phyloP scores from a whole-genome alignment of 1,140 invertebrate genomes.

The Tetramorium alpestre region DNA sequence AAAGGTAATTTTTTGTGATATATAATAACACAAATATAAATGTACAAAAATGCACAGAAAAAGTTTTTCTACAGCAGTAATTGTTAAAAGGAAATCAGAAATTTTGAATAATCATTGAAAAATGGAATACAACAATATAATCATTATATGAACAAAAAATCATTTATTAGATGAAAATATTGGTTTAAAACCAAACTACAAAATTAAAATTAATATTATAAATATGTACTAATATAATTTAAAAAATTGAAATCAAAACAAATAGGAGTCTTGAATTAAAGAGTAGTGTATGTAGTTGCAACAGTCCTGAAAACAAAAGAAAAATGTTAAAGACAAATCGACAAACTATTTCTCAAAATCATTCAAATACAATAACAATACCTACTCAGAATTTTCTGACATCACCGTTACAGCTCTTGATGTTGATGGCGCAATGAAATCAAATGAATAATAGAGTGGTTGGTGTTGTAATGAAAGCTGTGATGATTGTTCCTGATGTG shows the following conservation, averaged over 20 bases:
- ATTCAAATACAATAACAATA: neutral
- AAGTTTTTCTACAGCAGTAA: neutral
- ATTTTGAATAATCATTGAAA: too few relatives aligned
- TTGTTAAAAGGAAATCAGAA: neutral
- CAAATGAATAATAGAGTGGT: too few relatives aligned
- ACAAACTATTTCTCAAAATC: slow-evolving; percentile 2
- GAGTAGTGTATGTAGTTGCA: neutral
- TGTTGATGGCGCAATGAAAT: neutral
- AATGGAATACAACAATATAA: too few relatives aligned
- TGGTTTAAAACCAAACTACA: too few relatives aligned
- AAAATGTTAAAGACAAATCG: slow-evolving; percentile 1
- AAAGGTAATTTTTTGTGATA: too few relatives aligned
- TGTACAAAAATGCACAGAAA: too few relatives aligned
- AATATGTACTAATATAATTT: too few relatives aligned
- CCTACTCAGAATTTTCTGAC: neutral
- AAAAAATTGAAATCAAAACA: too few relatives aligned
- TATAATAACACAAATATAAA: too few relatives aligned
- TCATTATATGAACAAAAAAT: too few relatives aligned
- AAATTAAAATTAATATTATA: too few relatives aligned
- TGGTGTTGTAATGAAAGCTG: neutral
- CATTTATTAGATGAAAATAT: too few relatives aligned
- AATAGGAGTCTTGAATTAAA: neutral
- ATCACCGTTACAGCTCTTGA: neutral
- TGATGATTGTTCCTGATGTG: neutral
- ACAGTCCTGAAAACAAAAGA: slow-evolving; percentile 1